Conservation (phyloP, 2,113 vertebrate species). For the Mormyrus iriodes region DNA sequence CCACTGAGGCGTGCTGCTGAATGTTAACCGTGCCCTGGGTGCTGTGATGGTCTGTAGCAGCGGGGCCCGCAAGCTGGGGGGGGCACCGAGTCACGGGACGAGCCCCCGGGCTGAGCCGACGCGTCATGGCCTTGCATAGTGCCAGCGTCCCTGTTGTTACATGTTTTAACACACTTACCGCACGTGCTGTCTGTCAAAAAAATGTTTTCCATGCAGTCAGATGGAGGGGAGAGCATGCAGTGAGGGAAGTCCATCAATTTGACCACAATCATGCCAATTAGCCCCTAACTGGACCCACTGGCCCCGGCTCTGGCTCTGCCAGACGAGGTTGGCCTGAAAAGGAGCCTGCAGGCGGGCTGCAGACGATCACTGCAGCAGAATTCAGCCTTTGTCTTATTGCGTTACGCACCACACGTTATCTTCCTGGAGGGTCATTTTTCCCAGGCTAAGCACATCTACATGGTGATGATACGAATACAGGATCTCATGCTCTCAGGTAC, state of each 20-base stretch:
- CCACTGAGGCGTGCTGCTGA: not conserved
- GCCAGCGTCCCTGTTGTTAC: not conserved
- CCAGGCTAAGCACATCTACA: not conserved
- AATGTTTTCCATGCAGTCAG: not conserved
- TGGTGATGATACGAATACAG: not conserved
- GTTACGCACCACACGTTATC: not conserved
- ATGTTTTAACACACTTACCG: not conserved
- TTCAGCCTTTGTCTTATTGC: not conserved
- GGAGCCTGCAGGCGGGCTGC: not conserved
- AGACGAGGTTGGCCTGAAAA: not conserved
- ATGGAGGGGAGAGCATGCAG: not conserved
- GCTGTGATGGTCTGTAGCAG: not conserved
- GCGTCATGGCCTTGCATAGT: not conserved
- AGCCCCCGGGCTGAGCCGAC: not conserved
- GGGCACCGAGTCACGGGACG: not conserved
- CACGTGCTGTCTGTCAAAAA: not conserved
- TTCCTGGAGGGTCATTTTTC: not conserved
- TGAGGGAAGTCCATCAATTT: conserved; percentile 18
- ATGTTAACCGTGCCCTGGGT: not conserved
- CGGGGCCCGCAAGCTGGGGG: no score
- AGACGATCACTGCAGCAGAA: not conserved
- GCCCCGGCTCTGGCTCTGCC: conserved; percentile 12
- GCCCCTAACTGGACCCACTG: conserved; percentile 25
- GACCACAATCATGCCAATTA: conserved; percentile 4
- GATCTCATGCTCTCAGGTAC: not conserved